A percentile compares a stretch with the other conserved stretches of the same genome.
Evolutionary conservation across 2,797 vertebrate genomes (phyloP).

Genomic region (Clamator glandarius): DNA sequence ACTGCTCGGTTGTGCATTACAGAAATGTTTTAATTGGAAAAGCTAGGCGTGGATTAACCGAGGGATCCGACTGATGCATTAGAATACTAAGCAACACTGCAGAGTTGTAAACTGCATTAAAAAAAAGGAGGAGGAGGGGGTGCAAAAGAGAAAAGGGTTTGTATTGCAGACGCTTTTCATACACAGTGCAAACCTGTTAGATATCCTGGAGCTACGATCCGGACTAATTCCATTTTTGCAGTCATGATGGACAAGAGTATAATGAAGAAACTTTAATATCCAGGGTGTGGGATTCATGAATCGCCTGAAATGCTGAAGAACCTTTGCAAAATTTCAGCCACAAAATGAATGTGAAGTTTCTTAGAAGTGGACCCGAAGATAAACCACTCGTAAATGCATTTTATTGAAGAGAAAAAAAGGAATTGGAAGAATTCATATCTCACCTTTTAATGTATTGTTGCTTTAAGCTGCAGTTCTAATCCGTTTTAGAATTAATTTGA

Average conservation of each 20-base stretch:
- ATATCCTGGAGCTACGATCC: slow-evolving; percentile 48
- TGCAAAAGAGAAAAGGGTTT: slow-evolving; percentile 41
- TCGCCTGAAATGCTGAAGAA: slow-evolving; percentile 68
- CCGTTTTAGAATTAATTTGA: slow-evolving; percentile 58
- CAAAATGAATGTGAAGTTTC: slow-evolving; percentile 68
- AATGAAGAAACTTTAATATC: slow-evolving; percentile 80
- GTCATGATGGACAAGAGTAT: slow-evolving; percentile 54
- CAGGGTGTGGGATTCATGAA: slow-evolving; percentile 64
- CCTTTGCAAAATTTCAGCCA: slow-evolving; percentile 51
- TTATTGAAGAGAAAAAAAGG: slow-evolving; percentile 56
- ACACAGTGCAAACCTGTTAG: slow-evolving; percentile 73
- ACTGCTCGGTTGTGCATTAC: slow-evolving; percentile 64
- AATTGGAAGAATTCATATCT: slow-evolving; percentile 59
- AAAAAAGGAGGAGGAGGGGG: not conserved
- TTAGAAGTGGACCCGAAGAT: slow-evolving; percentile 63
- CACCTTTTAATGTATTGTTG: slow-evolving; percentile 65
- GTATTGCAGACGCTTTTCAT: slow-evolving; percentile 73
- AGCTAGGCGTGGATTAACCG: slow-evolving; percentile 70
- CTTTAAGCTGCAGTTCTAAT: slow-evolving; percentile 68
- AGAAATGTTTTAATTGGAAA: slow-evolving; percentile 72
- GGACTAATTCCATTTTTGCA: slow-evolving; percentile 55
- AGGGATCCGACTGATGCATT: slow-evolving; percentile 70
- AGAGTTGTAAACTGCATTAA: slow-evolving; percentile 78
- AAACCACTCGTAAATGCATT: slow-evolving; percentile 52
- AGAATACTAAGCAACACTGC: slow-evolving; percentile 76